Evolutionary conservation across 2,888 invertebrate species (phyloP).

Genomic region (Rhamphomyia laevipes): DNA sequence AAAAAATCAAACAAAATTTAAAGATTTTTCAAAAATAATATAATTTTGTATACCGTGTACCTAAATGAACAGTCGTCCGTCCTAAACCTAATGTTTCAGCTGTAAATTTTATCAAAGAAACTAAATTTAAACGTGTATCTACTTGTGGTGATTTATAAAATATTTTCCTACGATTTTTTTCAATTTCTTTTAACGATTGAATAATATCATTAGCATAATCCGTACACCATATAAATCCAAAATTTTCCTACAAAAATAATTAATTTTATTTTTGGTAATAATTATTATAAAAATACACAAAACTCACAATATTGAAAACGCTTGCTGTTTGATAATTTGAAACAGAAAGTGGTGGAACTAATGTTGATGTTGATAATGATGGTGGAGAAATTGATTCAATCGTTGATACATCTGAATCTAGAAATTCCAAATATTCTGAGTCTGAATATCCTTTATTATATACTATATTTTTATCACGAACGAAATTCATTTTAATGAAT

Average conservation of each 20-base stretch:
- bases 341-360: too few species aligned
- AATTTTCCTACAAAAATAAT: neutral
- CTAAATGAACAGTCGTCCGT: constrained; percentile 29
- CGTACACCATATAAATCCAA: constrained; percentile 23
- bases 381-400: too few species aligned
- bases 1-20: neutral
- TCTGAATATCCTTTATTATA: neutral
- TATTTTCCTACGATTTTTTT: constrained; percentile 24
- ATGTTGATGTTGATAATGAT: too few species aligned
- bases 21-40: neutral
- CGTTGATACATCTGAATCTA: neutral
- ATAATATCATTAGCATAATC: constrained; percentile 32
- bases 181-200: constrained; percentile 25
- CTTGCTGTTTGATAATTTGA: too few species aligned
- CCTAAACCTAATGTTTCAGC: constrained; percentile 21
- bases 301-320: too few species aligned
- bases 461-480: too few species aligned
- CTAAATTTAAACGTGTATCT: constrained; percentile 19
- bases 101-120: constrained; percentile 23
- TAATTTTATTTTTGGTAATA: too few species aligned
- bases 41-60: constrained; percentile 17
- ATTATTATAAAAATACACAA: too few species aligned
- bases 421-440: neutral
- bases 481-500: too few species aligned
- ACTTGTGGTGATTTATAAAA: constrained; percentile 24